Base-by-base conservation (phyloP, 2,888 invertebrate species). In the Luffia ferchaultella region DNA sequence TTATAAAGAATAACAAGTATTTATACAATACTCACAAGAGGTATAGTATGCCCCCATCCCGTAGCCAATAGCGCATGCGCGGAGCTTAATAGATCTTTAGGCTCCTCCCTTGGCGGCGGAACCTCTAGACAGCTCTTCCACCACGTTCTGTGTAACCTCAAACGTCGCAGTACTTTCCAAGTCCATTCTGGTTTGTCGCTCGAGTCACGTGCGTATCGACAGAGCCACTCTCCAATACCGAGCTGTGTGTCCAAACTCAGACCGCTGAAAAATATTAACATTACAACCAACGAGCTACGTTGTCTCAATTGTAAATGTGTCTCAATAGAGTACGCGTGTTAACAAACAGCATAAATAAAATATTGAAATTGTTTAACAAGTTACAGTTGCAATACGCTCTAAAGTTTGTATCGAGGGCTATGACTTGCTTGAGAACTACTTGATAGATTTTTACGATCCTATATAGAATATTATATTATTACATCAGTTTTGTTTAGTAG, bases 1-100 rank as follows among this genome's bases (percentile, higher is more conserved):
- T n/a, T n/a, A n/a, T n/a, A n/a, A n/a, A n/a, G n/a, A n/a, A n/a
- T n/a, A n/a, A n/a, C n/a, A n/a, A n/a, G 30, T 30, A 12, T 30
- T 7, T 30, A 30, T 30, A 30, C 12, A 30, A 30, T 12, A 61
- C 71, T 66, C n/a, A 80, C 82, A 64, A 78, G 51, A 0, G 84
- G 85, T 53, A 84, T 62, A 20, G 68, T 74, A 58, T 82, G 76
- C 43, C 84, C 83, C 78, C 80, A 80, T 0, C 71, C 64, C 0
- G 64, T 70, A 0, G 74, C 56, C 16, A 79, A 55, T 50, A 84
- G 49, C 1, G 74, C 70, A 45, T 62, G 64, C 12, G 76, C 75
- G 0, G 53, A 59, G 0, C 58, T 52, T 42, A 78, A 64, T 47
- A 68, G 17, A 2, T 65, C 64, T 0, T 17, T n/a, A 0, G 72